Conservation (phyloP, 2,113 vertebrate genomes). For the Bos indicus region DNA sequence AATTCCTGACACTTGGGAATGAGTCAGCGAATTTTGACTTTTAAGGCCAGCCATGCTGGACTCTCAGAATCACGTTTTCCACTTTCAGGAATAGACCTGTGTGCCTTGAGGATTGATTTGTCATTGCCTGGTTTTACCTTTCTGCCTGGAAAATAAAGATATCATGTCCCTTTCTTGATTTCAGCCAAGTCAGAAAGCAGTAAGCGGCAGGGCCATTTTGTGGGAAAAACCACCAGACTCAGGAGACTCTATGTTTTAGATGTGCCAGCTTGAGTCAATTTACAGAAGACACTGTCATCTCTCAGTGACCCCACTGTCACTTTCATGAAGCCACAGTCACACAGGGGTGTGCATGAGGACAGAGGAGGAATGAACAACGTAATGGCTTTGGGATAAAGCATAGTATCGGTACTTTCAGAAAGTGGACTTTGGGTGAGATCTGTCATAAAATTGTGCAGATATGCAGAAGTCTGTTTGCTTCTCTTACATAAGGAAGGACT, state of each 20-base stretch:
- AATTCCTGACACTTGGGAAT: background rate
- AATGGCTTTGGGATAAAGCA: background rate
- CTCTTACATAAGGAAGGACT: background rate
- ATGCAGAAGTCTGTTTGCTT: background rate
- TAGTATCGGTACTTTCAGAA: background rate
- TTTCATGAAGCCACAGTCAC: background rate
- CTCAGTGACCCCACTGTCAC: too few species aligned
- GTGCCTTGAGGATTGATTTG: conserved; percentile 32
- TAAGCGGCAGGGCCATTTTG: background rate
- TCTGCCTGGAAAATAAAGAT: conserved; percentile 30
- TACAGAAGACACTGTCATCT: background rate
- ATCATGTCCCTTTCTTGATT: background rate
- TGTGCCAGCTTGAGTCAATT: background rate
- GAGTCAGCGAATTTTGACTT: background rate
- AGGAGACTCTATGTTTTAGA: background rate
- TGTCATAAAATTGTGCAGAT: background rate
- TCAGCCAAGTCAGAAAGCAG: background rate
- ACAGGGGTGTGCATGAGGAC: background rate
- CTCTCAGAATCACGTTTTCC: background rate
- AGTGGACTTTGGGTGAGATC: background rate
- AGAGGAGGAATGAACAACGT: background rate
- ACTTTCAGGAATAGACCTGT: background rate
- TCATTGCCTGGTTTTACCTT: conserved; percentile 50
- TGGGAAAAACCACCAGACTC: background rate
- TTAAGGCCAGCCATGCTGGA: background rate